Percentiles rank a stretch among this genome's conserved stretches.
phyloP scores from a whole-genome alignment of 2,888 invertebrate species.

The Labia minor region DNA sequence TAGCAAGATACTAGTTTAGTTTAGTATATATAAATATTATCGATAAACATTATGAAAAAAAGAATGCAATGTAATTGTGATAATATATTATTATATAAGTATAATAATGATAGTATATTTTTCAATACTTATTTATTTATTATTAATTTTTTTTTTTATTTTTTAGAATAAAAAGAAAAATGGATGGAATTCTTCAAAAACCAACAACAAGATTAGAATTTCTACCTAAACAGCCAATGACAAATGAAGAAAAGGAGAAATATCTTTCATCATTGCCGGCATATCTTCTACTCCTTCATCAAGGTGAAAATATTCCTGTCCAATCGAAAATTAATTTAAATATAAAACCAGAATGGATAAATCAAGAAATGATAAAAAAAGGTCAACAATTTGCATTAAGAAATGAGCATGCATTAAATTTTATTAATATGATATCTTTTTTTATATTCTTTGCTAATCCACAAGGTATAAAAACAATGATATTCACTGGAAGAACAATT shows the following conservation, averaged over 20 bases:
- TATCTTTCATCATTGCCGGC: background rate
- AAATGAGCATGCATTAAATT: conserved; percentile 33
- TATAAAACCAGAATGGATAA: conserved; percentile 36
- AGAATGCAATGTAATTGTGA: no score
- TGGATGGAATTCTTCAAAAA: no score
- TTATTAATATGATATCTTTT: conserved; percentile 36
- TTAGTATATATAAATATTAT: no score
- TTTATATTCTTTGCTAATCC: conserved; percentile 36
- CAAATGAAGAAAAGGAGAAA: background rate
- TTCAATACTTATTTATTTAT: no score
- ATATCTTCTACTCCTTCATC: background rate
- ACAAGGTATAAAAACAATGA: conserved; percentile 37
- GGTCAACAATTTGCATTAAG: conserved; percentile 39
- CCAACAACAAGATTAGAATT: background rate
- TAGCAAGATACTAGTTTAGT: no score
- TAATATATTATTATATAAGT: no score
- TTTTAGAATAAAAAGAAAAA: no score
- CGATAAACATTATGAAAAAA: no score
- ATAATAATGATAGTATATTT: no score
- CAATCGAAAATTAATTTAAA: conserved; percentile 29
- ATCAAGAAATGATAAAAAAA: conserved; percentile 36
- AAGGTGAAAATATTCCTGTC: conserved; percentile 22
- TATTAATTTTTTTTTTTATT: no score
- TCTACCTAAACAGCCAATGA: background rate
- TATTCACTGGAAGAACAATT: conserved; percentile 39